A percentile compares a stretch with the other conserved stretches of the same genome.
phyloP scores from a whole-genome alignment of 2,888 invertebrate species.

The Oxyteleia sp. region DNA sequence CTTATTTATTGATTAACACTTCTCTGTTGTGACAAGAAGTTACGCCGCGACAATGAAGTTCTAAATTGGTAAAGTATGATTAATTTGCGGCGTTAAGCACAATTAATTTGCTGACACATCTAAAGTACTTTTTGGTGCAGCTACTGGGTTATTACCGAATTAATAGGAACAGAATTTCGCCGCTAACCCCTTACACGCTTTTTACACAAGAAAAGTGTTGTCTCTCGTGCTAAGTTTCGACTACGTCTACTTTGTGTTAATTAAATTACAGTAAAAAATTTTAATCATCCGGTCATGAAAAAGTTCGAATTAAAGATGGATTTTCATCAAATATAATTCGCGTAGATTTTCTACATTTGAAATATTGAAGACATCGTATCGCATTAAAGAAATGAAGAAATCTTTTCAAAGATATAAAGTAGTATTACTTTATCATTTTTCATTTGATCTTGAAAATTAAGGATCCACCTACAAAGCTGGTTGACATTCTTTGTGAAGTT shows the following conservation, averaged over 20 bases:
- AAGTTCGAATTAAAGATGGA: too few relatives aligned
- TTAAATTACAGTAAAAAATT: background rate
- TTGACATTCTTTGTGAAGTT: background rate
- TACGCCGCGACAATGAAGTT: constrained; percentile 9
- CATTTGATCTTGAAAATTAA: too few relatives aligned
- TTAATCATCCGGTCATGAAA: background rate
- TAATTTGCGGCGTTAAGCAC: constrained; percentile 15
- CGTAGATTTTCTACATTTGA: too few relatives aligned
- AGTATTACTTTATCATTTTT: too few relatives aligned
- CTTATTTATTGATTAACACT: constrained; percentile 10
- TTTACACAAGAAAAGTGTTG: background rate
- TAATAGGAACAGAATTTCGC: background rate
- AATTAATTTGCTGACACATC: constrained; percentile 7
- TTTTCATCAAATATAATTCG: too few relatives aligned
- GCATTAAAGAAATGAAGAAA: too few relatives aligned
- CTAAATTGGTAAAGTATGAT: constrained; percentile 15
- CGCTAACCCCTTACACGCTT: background rate
- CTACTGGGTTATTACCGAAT: background rate
- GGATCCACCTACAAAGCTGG: background rate
- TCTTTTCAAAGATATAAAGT: too few relatives aligned
- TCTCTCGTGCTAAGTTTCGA: background rate
- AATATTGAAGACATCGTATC: too few relatives aligned
- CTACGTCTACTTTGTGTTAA: background rate
- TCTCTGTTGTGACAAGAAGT: constrained; percentile 13
- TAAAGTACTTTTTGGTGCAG: constrained; percentile 1